Evolutionary conservation across 1,140 invertebrate genomes (phyloP).

Genomic region (Drosophila rufa): DNA sequence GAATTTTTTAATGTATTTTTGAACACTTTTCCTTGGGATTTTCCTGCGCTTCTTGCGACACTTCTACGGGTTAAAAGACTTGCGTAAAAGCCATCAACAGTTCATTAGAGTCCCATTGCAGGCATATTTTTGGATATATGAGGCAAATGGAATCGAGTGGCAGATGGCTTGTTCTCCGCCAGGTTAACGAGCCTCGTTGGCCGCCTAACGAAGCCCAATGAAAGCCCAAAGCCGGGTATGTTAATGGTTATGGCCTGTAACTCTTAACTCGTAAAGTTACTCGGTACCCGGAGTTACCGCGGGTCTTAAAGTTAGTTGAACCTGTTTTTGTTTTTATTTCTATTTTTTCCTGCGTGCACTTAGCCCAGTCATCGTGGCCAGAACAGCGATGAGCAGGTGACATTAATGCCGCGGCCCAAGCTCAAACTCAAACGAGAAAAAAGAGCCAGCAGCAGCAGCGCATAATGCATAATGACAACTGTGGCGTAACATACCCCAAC

Average conservation of each 20-base stretch:
- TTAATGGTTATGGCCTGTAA: slow-evolving; percentile 22
- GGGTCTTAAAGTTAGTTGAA: slow-evolving; percentile 4
- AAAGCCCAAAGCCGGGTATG: slow-evolving; percentile 10
- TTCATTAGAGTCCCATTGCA: slow-evolving; percentile 35
- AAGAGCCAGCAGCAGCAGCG: slow-evolving; percentile 10
- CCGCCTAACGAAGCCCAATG: slow-evolving; percentile 11
- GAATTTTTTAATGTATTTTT: not conserved
- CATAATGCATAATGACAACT: slow-evolving; percentile 69
- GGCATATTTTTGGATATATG: not conserved
- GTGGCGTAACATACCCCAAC: slow-evolving; percentile 24
- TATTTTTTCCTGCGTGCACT: slow-evolving; percentile 35
- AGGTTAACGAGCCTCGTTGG: slow-evolving; percentile 30
- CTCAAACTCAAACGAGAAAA: not conserved
- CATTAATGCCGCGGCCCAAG: slow-evolving; percentile 56
- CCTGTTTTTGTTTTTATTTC: slow-evolving; percentile 2
- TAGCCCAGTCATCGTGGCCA: slow-evolving; percentile 43
- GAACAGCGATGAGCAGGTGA: slow-evolving; percentile 63
- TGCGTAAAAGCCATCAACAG: slow-evolving; percentile 39
- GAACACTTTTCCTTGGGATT: not conserved
- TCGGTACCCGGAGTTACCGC: not conserved
- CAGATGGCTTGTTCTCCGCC: slow-evolving; percentile 11
- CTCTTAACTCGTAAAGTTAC: slow-evolving; percentile 15
- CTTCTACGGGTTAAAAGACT: slow-evolving; percentile 4
- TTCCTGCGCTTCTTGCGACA: not conserved
- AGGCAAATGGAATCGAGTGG: slow-evolving; percentile 23